Base-by-base conservation (phyloP, 2,797 vertebrate genomes). In the Darevskia mixta region DNA sequence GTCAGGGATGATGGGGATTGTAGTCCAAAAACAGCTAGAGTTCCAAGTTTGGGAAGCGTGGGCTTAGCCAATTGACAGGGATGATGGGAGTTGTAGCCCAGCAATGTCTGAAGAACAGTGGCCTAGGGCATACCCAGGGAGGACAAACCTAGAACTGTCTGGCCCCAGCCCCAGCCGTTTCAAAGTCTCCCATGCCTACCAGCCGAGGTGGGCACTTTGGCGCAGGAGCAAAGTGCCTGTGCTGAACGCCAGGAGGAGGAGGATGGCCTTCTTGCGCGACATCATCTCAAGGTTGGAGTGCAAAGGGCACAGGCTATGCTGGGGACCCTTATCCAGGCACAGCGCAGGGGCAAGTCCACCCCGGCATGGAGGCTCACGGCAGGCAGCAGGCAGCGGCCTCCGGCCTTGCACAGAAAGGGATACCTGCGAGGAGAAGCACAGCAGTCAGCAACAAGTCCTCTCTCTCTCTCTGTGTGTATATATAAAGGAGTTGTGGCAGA, bases 191-290 rank as follows among this genome's bases (percentile, higher is more conserved):
- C 82, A 8, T 27, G 25, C 45, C 5, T 96, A 98, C 98, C 98
- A 98, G 96, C 89, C 97, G 86, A 97, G 95, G 92, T 97, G 97
- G 29, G 97, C 95, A 5, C 97, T 97, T 66, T 97, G 97, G 95
- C 97, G 98, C 92, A 98, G 95, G 92, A 98, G 95, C 18, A 98
- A 95, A 92, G 97, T 98, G 90, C 97, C 87, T 0, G 97, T 97
- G 89, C 97, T 97, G 95, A 98, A 94, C 49, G 96, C 97, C 55
- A 98, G 82, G 43, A 98, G 91, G 86, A 97, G 88, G 86, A 97
- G 87, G 90, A 98, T 97, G 49, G 97, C 93, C 95, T 98, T 98
- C 96, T 98, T 98, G 94, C 96, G 97, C 89, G 95, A 97, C 97
- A 98, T 97, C 86, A 79, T 94, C 89, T 92, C 95, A 89, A 92